Percentiles rank a stretch among this genome's conserved stretches.
Evolutionary conservation across 2,888 invertebrate species (phyloP).

Genomic region (Diarsia mendica): DNA sequence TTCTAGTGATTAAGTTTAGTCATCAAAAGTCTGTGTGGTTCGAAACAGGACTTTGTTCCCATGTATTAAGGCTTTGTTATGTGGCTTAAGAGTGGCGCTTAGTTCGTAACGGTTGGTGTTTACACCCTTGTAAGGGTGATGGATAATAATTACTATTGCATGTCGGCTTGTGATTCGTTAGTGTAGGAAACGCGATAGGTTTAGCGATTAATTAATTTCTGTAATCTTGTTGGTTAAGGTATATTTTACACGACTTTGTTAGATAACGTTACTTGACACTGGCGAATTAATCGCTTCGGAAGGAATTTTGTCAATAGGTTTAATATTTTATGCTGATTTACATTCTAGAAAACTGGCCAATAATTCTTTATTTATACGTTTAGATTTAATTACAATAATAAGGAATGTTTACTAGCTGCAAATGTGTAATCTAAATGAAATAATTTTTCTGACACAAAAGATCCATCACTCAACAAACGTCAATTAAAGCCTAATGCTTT

Average conservation of each 20-base stretch:
- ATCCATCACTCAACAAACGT: not conserved
- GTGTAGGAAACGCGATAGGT: conserved; percentile 43
- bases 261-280: conserved; percentile 18
- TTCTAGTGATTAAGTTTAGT: conserved; percentile 55
- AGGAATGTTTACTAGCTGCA: not conserved
- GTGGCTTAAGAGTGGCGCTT: conserved; percentile 5
- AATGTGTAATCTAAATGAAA: not conserved
- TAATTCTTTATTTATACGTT: not conserved
- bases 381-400: not conserved
- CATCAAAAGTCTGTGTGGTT: not conserved
- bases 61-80: conserved; percentile 13
- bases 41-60: conserved; percentile 26
- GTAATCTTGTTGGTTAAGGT: conserved; percentile 23
- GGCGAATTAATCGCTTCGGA: not conserved
- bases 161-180: conserved; percentile 49
- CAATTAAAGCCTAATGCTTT: not conserved
- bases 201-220: conserved; percentile 47
- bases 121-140: conserved; percentile 59
- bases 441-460: not conserved
- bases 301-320: conserved; percentile 8
- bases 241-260: conserved; percentile 40
- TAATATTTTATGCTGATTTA: not conserved
- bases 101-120: conserved; percentile 27
- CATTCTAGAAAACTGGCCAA: not conserved
- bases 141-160: conserved; percentile 62